Evolutionary conservation across 2,797 vertebrate genomes (phyloP), one percentile per base, ranked within the genome.

Genomic region (Caiman crocodilus): DNA sequence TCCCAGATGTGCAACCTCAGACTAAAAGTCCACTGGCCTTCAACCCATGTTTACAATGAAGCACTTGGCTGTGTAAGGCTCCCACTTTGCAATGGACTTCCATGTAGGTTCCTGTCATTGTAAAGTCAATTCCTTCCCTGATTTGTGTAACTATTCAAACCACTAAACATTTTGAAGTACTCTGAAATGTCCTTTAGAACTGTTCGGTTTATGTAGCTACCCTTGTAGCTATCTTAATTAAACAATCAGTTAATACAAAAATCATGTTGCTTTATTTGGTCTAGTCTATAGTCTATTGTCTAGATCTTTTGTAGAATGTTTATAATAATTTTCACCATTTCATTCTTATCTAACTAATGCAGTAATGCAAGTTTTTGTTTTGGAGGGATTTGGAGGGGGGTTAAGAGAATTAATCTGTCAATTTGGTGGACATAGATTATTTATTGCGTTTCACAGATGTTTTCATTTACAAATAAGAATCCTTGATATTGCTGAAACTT

Each of bases 381-480:
- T 25, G 8, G 81, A 95, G 85, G 57, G 89, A 50, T 50, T 50
- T 50, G 42, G 42, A 50, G 42, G 42, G 42, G 42, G 42, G 42
- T 50, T 50, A 92, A 90, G 75, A 42, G 5, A 0, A 0, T 11
- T 26, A 63, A 78, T 88, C 80, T 90, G 59, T 94, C 97, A 94
- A 87, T 92, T 92, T 87, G 80, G 85, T 90, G 76, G 90, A 93
- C 90, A 88, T 71, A 94, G 94, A 96, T 92, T 92, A 95, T 94
- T 95, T 91, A 92, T 85, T 90, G 73, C 71, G 88, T 84, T 96
- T 89, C 96, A 87, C 97, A 97, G 97, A 97, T 98, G 97, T 97
- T 98, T 95, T 95, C 90, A 88, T 95, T 97, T 97, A 90, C 84
- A 94, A 97, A 95, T 94, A 96, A 96, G 96, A 97, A 95, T 95